Evolutionary conservation across 2,888 invertebrate genomes (phyloP).

Genomic region (Macrophya alboannulata): DNA sequence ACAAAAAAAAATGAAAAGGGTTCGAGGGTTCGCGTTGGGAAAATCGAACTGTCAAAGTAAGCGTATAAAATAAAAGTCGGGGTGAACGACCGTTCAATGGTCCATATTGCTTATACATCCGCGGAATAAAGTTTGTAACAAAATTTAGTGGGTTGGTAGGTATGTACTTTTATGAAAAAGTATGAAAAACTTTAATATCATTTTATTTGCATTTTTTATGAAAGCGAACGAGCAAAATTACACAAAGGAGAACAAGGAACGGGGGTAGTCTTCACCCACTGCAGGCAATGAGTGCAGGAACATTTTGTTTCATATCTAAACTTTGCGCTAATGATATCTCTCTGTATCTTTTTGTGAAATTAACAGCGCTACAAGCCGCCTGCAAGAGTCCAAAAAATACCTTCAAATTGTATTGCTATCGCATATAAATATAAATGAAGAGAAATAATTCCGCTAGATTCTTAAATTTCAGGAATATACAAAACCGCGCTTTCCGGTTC

Average conservation of each 20-base stretch:
- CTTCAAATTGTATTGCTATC: neutral
- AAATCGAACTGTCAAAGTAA: neutral
- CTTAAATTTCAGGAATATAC: neutral
- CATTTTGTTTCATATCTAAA: neutral
- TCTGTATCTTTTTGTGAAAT: neutral
- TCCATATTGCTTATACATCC: neutral
- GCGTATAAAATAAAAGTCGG: neutral
- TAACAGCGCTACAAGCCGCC: neutral
- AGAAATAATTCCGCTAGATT: neutral
- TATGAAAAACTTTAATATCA: neutral
- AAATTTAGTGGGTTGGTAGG: neutral
- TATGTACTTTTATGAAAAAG: neutral
- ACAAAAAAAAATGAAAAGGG: neutral
- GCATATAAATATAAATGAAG: neutral
- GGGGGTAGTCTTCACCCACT: neutral
- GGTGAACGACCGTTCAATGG: neutral
- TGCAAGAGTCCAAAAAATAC: neutral
- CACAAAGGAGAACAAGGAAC: neutral
- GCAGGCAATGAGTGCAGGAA: neutral
- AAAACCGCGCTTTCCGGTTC: neutral
- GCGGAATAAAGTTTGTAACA: neutral
- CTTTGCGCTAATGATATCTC: slow-evolving; percentile 5
- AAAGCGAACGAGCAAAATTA: neutral
- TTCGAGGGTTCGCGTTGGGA: neutral
- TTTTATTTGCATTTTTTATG: neutral